Percentiles rank a stretch among this genome's conserved stretches.
phyloP scores from a whole-genome alignment of 1,140 invertebrate genomes.

The Eriocheir sinensis region DNA sequence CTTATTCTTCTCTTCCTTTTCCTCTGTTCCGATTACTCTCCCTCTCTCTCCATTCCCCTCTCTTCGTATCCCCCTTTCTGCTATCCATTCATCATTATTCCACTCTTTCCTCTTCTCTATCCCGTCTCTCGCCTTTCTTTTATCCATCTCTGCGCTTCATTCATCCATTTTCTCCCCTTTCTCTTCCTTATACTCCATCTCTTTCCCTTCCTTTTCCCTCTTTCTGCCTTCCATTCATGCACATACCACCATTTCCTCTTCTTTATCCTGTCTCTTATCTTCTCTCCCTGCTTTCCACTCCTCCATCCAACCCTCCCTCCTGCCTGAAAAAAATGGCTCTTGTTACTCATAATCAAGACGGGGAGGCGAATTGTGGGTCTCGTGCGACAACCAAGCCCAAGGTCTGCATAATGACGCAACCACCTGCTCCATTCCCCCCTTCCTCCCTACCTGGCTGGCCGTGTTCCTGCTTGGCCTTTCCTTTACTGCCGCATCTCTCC shows the following conservation, averaged over 20 bases:
- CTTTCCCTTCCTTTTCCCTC: not conserved
- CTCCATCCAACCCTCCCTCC: not conserved
- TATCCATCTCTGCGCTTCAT: not conserved
- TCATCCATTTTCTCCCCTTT: not conserved
- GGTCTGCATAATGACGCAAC: not conserved
- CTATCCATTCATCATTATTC: not conserved
- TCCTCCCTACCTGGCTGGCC: not conserved
- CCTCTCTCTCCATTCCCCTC: not conserved
- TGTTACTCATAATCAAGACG: constrained; percentile 16
- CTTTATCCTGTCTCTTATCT: not conserved
- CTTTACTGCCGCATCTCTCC: not conserved
- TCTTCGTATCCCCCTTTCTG: not conserved
- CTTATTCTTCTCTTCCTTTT: not conserved
- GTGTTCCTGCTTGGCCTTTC: not conserved
- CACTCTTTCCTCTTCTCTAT: not conserved
- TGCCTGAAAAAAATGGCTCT: not conserved
- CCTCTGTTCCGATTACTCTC: not conserved
- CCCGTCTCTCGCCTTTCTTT: not conserved
- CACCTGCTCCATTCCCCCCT: not conserved
- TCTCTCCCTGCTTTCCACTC: not conserved
- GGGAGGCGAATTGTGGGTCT: not conserved
- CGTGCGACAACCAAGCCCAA: not conserved
- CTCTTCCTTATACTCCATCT: constrained; percentile 33
- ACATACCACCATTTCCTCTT: not conserved
- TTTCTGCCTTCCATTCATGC: not conserved